Evolutionary conservation across 2,113 vertebrate genomes (phyloP), one percentile per base, ranked within the genome.

Genomic region (Columba janthina): DNA sequence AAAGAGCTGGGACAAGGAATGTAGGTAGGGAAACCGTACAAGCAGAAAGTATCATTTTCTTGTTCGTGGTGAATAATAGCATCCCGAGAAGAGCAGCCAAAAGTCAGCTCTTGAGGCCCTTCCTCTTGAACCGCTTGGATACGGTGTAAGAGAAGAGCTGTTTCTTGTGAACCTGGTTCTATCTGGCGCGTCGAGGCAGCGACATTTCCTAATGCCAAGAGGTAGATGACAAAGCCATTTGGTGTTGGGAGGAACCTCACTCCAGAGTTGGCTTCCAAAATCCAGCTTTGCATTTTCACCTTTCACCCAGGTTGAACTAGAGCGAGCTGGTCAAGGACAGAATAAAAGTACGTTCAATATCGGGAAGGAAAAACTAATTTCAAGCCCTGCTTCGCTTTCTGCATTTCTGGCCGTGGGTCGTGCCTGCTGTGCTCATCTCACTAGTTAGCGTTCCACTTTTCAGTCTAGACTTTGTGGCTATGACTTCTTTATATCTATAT

Each of bases 71-170:
- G 6, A 88, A 75, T 87, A 87, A 61, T 24, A 51, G n/a, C 69
- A 66, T 85, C 54, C n/a, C 15, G 54, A 75, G 70, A 77, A 46
- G 32, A 79, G 17, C 54, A 79, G 70, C 60, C 79, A 85, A 50
- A 91, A 89, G n/a, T 74, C 32, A 56, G 28, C 14, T 67, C 32
- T 38, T 73, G 61, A 85, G 72, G 15, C n/a, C 79, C 28, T 73
- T 72, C 24, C 65, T 86, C n/a, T 86, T 1, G 0, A 62, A 21
- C 48, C 0, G 0, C 73, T 57, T 0, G 0, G 48, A 14, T 60
- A 42, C 0, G 0, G 12, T 0, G 0, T 51, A 46, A 88, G 28
- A 48, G 58, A 56, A 61, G 46, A 79, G 51, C 29, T 31, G 12
- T 73, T 83, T 58, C 64, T 83, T 19, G 0, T 64, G 56, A 57